Evolutionary conservation across 2,888 invertebrate genomes (phyloP).

Genomic region (Acrobasis suavella): DNA sequence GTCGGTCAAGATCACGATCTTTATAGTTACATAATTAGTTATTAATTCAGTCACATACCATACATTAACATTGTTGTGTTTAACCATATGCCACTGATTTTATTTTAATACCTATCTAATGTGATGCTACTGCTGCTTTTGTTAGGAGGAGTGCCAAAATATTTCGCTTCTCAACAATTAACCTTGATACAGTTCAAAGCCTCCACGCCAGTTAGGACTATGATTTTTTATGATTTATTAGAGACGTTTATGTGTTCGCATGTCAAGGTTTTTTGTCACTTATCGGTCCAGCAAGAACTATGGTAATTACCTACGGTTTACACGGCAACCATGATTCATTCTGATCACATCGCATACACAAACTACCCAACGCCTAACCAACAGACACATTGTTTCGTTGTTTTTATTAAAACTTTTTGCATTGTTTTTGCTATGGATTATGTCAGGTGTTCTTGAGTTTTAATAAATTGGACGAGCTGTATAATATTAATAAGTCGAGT

Average conservation of each 20-base stretch:
- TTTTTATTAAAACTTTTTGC: conserved; percentile 23
- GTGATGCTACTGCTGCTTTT: not conserved
- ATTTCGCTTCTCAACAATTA: conserved; percentile 27
- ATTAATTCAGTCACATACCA: no score
- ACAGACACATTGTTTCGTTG: conserved; percentile 35
- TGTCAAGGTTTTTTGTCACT: conserved; percentile 57
- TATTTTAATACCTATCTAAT: not conserved
- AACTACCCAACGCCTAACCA: conserved; percentile 32
- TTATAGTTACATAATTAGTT: not conserved
- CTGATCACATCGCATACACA: conserved; percentile 36
- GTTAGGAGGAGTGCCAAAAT: conserved; percentile 1
- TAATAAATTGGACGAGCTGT: not conserved
- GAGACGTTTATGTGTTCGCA: conserved; percentile 47
- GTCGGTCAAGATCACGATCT: not conserved
- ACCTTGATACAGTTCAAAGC: conserved; percentile 72
- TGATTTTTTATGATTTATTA: conserved; percentile 54
- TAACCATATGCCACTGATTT: not conserved
- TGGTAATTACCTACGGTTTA: conserved; percentile 34
- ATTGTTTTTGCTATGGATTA: conserved; percentile 16
- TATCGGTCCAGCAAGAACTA: conserved; percentile 38
- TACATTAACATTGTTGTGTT: not conserved
- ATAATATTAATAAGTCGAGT: not conserved
- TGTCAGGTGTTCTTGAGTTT: conserved; percentile 13
- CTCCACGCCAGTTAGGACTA: conserved; percentile 45
- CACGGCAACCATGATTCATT: conserved; percentile 44